phyloP scores from a whole-genome alignment of 92 coral and sea anemone genomes.

The Paramuricea clavata region DNA sequence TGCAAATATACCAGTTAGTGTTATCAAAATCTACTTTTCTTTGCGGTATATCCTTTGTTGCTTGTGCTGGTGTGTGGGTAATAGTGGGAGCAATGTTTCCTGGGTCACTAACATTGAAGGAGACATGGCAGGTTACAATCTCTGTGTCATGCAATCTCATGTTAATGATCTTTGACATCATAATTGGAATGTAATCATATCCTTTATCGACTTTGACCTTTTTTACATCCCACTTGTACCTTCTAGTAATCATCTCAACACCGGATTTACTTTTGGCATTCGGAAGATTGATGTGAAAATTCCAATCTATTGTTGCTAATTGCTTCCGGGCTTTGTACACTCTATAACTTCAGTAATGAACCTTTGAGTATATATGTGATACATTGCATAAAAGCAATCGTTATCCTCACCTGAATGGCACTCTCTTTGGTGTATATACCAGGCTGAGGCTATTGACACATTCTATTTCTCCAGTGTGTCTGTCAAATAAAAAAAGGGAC shows the following conservation, averaged over 20 bases:
- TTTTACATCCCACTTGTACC: constrained; percentile 2
- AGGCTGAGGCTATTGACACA: constrained; percentile 57
- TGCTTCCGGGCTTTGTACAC: too few relatives aligned
- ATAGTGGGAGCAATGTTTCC: constrained; percentile 26
- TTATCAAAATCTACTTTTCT: neutral
- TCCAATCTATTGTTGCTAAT: too few relatives aligned
- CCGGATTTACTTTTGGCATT: neutral
- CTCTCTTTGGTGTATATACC: constrained; percentile 58
- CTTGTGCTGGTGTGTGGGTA: constrained; percentile 4
- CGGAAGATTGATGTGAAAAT: neutral
- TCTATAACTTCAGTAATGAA: too few relatives aligned
- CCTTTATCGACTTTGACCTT: too few relatives aligned
- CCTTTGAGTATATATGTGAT: too few relatives aligned
- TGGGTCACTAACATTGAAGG: constrained; percentile 56
- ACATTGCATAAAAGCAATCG: neutral
- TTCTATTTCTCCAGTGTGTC: constrained; percentile 59
- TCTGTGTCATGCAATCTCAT: neutral
- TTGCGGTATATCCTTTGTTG: constrained; percentile 16
- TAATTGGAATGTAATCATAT: constrained; percentile 49
- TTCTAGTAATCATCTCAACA: neutral
- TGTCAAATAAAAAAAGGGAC: too few relatives aligned
- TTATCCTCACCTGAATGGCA: constrained; percentile 38
- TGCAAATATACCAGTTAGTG: too few relatives aligned
- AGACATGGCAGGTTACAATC: constrained; percentile 18
- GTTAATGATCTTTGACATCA: constrained; percentile 11